phyloP scores from a whole-genome alignment of 2,888 invertebrate genomes.

The Nineta flava region DNA sequence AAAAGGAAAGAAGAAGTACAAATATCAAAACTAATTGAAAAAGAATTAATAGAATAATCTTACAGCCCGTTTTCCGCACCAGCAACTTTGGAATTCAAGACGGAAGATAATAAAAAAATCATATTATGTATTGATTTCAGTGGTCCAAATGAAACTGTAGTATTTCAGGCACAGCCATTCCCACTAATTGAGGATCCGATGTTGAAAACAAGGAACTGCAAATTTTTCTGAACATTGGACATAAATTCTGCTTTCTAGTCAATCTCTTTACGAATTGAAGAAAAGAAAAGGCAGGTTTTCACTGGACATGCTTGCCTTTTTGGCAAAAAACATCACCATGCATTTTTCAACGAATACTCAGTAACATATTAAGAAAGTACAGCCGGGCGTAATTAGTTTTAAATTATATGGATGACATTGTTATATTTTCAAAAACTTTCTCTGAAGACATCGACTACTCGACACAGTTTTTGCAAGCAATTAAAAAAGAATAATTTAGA shows the following conservation, averaged over 20 bases:
- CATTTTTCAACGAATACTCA: constrained; percentile 10
- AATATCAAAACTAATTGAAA: no score
- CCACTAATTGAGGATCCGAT: not conserved
- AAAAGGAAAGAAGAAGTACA: no score
- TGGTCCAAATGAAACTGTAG: not conserved
- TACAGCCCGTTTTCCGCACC: no score
- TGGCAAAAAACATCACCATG: not conserved
- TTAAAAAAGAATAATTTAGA: constrained; percentile 8
- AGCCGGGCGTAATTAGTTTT: constrained; percentile 10
- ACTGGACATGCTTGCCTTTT: not conserved
- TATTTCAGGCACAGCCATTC: not conserved
- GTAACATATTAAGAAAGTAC: constrained; percentile 10
- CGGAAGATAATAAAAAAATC: no score
- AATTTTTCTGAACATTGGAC: no score
- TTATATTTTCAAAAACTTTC: constrained; percentile 11
- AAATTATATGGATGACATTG: constrained; percentile 10
- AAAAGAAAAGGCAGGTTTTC: not conserved
- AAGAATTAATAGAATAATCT: no score
- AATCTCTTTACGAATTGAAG: not conserved
- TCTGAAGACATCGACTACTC: constrained; percentile 11
- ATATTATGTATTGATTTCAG: not conserved
- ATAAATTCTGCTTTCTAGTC: not conserved
- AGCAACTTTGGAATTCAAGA: no score
- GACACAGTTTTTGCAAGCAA: no score
- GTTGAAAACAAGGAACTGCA: no score